Evolutionary conservation across 2,113 vertebrate species (phyloP), one percentile per base, ranked within the genome.

Genomic region (Ictalurus punctatus): DNA sequence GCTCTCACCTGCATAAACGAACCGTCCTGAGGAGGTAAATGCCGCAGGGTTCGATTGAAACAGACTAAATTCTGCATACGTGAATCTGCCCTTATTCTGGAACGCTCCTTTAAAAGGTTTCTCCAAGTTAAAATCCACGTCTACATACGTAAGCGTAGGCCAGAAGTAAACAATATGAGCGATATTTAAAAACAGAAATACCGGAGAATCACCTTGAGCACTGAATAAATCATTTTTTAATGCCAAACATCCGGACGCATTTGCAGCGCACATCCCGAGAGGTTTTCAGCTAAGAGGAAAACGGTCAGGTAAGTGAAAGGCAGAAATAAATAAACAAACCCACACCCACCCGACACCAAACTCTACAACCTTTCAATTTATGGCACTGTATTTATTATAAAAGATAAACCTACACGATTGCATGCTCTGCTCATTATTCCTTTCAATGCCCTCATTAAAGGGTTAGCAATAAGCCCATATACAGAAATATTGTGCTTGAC

Each of bases 211-310:
- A 83, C 34, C 56, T 59, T 0, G 4, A 59, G 30, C 80, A 48
- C 12, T 48, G 54, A 86, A 78, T 59, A 37, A 74, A 86, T 58
- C n/a, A 23, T 19, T 40, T 48, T 86, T 78, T 63, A 61, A 61
- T 48, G 61, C 73, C 73, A 63, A 86, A 61, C 23, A 61, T 54
- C 58, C 56, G 10, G 56, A 61, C 58, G 30, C 25, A 27, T 78
- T 86, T 78, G 74, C 85, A 63, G 85, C 56, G n/a, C 14, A 10
- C 56, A 21, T 86, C 85, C 56, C 85, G 12, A 16, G 71, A 44
- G 71, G 40, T 40, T 86, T 59, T 48, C 40, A 44, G 71, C 74
- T n/a, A 78, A 74, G 37, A 58, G 56, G 61, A 37, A 59, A 13
- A 59, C 56, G 54, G 25, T 52, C 76, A 27, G 23, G 44, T n/a